Conservation (phyloP, 2,797 vertebrate species). For the Stomatorhinus walkeri region DNA sequence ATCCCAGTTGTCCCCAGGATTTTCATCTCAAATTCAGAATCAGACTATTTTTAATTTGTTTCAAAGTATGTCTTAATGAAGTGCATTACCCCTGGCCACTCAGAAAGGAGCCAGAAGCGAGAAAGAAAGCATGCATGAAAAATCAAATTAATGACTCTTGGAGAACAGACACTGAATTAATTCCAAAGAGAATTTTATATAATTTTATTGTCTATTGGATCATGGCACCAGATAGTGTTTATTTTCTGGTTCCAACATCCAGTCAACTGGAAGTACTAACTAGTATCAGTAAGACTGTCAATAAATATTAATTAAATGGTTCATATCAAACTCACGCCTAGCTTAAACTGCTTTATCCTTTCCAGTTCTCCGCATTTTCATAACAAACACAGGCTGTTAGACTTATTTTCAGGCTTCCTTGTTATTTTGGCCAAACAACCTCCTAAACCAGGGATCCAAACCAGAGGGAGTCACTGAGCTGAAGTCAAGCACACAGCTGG, state of each 20-base stretch:
- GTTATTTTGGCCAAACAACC: not conserved
- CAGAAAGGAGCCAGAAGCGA: not conserved
- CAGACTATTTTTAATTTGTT: constrained; percentile 14
- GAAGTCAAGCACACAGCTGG: not conserved
- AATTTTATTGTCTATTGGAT: constrained; percentile 5
- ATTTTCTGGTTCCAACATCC: not conserved
- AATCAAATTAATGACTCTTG: constrained; percentile 15
- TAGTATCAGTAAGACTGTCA: not conserved
- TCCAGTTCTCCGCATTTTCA: not conserved
- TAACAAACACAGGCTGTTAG: not conserved
- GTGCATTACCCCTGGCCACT: constrained; percentile 11
- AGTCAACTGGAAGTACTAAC: not conserved
- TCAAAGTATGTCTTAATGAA: not conserved
- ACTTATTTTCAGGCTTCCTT: not conserved
- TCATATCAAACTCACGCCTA: not conserved
- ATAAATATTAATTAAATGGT: not conserved
- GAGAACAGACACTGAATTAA: constrained; percentile 21
- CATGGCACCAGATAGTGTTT: not conserved
- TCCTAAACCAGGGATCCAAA: not conserved
- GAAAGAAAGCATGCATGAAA: not conserved
- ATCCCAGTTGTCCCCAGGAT: constrained; percentile 17
- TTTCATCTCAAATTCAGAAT: constrained; percentile 12
- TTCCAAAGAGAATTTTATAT: constrained; percentile 18
- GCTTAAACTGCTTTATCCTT: not conserved
- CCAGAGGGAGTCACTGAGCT: not conserved